Conservation (phyloP, 2,888 invertebrate species). For the Eledone cirrhosa region DNA sequence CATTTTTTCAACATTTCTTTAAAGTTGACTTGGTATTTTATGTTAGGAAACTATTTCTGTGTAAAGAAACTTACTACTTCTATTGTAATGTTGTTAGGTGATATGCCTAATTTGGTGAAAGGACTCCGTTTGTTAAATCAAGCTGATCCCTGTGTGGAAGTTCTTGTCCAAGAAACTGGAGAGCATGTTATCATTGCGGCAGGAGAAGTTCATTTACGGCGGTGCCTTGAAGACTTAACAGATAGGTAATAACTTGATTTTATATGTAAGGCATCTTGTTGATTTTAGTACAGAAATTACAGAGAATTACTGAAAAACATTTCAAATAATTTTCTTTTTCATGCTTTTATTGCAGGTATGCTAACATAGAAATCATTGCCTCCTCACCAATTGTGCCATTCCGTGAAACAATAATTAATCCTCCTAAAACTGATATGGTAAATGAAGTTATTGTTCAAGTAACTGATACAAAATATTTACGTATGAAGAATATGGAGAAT, state of each 20-base stretch:
- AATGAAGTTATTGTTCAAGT: conserved; percentile 80
- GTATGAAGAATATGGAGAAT: conserved; percentile 48
- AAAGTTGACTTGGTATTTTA: too few species aligned
- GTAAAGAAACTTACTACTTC: neutral
- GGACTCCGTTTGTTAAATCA: conserved; percentile 88
- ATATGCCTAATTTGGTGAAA: conserved; percentile 74
- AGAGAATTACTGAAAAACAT: neutral
- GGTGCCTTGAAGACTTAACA: conserved; percentile 91
- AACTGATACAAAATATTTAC: conserved; percentile 47
- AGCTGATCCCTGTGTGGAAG: conserved; percentile 87
- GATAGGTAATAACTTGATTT: conserved; percentile 67
- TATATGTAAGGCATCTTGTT: neutral
- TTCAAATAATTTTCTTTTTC: neutral
- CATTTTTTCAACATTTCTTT: neutral
- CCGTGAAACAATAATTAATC: conserved; percentile 88
- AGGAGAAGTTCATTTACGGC: conserved; percentile 95
- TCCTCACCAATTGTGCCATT: conserved; percentile 97
- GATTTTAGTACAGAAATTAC: neutral
- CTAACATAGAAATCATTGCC: conserved; percentile 77
- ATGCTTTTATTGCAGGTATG: conserved; percentile 73
- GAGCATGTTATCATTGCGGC: conserved; percentile 94
- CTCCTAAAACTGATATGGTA: conserved; percentile 83
- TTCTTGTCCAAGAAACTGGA: conserved; percentile 85
- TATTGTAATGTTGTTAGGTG: conserved; percentile 64
- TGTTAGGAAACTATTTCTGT: too few species aligned